phyloP scores from a whole-genome alignment of 2,113 vertebrate species.

The Dromas ardeola region DNA sequence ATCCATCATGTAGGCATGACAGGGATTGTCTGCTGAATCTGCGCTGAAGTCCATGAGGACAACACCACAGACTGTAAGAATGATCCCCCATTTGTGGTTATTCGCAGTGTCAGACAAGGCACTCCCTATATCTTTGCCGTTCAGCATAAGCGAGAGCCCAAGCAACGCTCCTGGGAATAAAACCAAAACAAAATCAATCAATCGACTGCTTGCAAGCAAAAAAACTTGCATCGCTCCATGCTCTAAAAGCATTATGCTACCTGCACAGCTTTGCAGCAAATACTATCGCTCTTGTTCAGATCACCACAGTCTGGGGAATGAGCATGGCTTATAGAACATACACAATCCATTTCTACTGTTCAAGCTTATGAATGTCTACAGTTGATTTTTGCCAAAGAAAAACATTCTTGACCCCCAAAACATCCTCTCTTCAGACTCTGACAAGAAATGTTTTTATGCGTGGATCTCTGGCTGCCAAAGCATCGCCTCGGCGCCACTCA shows the following conservation, averaged over 20 bases:
- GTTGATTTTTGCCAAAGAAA: neutral
- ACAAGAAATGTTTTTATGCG: neutral
- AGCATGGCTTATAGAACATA: neutral
- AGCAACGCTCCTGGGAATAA: conserved; percentile 82
- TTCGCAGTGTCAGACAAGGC: conserved; percentile 83
- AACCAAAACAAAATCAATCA: neutral
- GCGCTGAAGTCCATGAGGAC: conserved; percentile 98
- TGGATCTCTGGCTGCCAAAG: neutral
- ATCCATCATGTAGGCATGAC: conserved; percentile 99
- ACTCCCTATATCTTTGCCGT: conserved; percentile 89
- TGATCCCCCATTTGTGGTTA: conserved; percentile 92
- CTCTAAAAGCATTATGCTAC: neutral
- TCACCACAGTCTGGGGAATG: neutral
- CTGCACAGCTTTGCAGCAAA: neutral
- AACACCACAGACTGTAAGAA: conserved; percentile 92
- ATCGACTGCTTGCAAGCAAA: neutral
- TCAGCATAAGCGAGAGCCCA: conserved; percentile 90
- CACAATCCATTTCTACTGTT: neutral
- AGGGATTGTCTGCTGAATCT: conserved; percentile 95
- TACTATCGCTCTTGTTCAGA: neutral
- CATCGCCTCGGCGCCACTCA: neutral
- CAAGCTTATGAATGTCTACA: neutral
- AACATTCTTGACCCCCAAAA: neutral
- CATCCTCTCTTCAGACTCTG: neutral
- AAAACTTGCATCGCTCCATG: neutral